phyloP scores from a whole-genome alignment of 2,888 invertebrate genomes.

The Acanthopleura granulata region DNA sequence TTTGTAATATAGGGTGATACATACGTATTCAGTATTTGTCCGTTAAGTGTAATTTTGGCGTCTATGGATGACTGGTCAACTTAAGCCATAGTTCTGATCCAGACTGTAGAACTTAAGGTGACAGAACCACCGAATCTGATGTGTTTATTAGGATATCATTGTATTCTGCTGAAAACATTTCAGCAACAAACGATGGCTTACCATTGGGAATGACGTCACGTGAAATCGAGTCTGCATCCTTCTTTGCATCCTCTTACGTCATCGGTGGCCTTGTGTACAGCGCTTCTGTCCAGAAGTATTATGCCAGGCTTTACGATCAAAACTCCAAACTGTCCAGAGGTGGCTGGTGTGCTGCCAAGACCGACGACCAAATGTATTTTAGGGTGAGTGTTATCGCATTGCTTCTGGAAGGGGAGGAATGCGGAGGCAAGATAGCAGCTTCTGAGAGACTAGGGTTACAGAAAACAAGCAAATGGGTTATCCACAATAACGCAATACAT shows the following conservation, averaged over 20 bases:
- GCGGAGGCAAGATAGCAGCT: too few species aligned
- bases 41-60: neutral
- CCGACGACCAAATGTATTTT: neutral
- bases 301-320: neutral
- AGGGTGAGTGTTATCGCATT: neutral
- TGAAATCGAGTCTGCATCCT: neutral
- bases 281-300: neutral
- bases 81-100: neutral
- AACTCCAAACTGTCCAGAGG: neutral
- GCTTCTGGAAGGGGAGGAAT: neutral
- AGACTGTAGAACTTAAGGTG: too few species aligned
- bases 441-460: too few species aligned
- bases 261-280: neutral
- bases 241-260: neutral
- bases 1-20: too few species aligned
- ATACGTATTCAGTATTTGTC: neutral
- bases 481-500: too few species aligned
- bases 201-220: neutral
- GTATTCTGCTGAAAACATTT: neutral
- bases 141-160: too few species aligned
- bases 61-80: neutral
- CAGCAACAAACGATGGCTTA: neutral
- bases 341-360: constrained; percentile 2
- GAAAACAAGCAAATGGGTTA: too few species aligned
- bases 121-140: too few species aligned